phyloP scores from a whole-genome alignment of 2,113 vertebrate genomes.

The Nothocercus nigrocapillus region DNA sequence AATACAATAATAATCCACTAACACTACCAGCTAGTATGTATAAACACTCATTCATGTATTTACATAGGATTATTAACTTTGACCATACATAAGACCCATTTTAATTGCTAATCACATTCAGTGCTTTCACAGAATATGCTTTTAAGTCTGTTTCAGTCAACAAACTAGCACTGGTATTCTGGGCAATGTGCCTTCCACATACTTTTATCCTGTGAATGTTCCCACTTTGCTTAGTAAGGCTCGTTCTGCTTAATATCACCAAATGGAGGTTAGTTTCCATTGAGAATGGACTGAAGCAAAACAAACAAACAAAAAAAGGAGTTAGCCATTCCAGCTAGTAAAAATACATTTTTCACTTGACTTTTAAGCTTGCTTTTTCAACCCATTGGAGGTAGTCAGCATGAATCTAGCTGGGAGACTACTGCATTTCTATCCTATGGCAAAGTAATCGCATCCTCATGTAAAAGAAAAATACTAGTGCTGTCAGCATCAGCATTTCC shows the following conservation, averaged over 20 bases:
- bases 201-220: neutral
- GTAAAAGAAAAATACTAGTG: neutral
- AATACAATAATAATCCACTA: neutral
- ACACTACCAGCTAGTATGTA: neutral
- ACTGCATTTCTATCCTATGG: neutral
- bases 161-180: neutral
- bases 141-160: neutral
- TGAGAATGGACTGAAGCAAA: neutral
- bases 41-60: neutral
- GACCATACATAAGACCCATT: neutral
- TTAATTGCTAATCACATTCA: neutral
- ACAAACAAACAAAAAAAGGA: neutral
- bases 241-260: neutral
- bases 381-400: neutral
- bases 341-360: neutral
- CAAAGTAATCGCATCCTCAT: neutral
- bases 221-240: neutral
- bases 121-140: neutral
- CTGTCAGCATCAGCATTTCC: neutral
- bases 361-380: neutral
- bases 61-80: neutral
- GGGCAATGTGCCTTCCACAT: neutral
- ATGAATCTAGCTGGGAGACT: neutral
- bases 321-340: neutral
- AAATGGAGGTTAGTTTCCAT: neutral